Evolutionary conservation across 2,113 vertebrate species (phyloP), one percentile per base, ranked within the genome.

Genomic region (Castor canadensis): DNA sequence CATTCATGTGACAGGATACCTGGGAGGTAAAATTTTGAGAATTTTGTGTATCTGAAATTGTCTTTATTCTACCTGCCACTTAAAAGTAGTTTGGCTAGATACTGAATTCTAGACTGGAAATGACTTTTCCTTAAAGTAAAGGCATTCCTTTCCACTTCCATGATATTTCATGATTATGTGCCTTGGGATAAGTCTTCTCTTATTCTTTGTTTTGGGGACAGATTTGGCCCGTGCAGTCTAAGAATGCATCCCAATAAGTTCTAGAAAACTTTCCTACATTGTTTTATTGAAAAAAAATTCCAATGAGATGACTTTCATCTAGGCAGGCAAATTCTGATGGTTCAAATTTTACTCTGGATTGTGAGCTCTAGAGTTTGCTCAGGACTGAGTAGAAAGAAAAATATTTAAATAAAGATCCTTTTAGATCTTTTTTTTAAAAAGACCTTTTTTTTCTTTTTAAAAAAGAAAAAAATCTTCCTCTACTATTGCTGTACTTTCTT

Each of bases 71-170:
- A 30, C 47, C n/a, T 22, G 24, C 16, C 9, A 83, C 4, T 43
- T 86, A 28, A 72, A 66, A 28, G 3, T 84, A 84, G 56, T 94
- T 94, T 49, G 69, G 84, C 45, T 94, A 43, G 80, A 35, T 92
- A 73, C 71, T 58, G 24, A 94, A 87, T 90, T 87, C 66, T 75
- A 58, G 69, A 71, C 16, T 90, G 35, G 32, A 96, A 95, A 58
- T 86, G 3, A 69, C 20, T 77, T 84, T 95, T 60, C 32, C n/a
- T 86, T 62, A 49, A 43, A 81, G 15, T 49, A 79, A 91, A 88
- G 43, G 6, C 17, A 91, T 60, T 87, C 49, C 16, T 90, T 94
- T 66, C 88, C 16, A 76, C 43, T 91, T 91, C 22, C 12, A 12
- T 77, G 32, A 73, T 77, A 43, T 82, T 80, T 92, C 45, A 66